Percentiles rank a stretch among this genome's conserved stretches.
These are phyloP conservation scores for Cyclopterus lumpus DNA, from an alignment of 2,797 vertebrate genomes.

Conservation along the genomic window DNA sequence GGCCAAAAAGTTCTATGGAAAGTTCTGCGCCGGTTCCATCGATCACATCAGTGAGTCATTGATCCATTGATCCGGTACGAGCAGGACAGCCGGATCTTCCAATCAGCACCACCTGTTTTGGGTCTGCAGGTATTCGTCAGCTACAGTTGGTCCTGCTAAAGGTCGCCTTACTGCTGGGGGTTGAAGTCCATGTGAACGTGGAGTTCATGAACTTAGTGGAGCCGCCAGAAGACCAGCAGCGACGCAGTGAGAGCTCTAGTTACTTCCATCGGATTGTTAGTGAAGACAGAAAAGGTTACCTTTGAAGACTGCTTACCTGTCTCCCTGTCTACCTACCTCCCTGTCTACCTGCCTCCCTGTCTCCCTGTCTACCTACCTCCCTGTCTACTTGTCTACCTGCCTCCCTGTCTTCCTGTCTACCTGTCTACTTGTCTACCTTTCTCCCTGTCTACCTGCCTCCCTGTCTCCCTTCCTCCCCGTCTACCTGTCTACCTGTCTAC, in stretches of 20 bases:
- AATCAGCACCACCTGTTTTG: not conserved
- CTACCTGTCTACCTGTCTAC: not conserved
- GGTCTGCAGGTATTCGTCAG: constrained; percentile 92
- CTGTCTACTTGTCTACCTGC: no score
- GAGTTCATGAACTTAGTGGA: constrained; percentile 92
- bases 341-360: no score
- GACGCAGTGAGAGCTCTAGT: constrained; percentile 83
- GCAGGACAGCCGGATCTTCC: no score
- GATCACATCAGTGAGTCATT: constrained; percentile 95
- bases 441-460: no score
- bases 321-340: no score
- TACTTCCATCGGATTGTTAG: not conserved
- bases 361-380: no score
- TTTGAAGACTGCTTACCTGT: no score
- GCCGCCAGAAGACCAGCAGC: constrained; percentile 88
- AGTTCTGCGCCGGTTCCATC: constrained; percentile 95
- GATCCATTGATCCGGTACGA: not conserved
- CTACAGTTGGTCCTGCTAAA: constrained; percentile 95
- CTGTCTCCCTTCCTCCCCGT: no score
- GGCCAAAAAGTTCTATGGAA: constrained; percentile 96
- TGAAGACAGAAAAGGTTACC: not conserved
- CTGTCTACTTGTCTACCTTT: no score
- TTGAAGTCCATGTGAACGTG: constrained; percentile 94
- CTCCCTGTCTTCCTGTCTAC: no score
- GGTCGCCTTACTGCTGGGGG: constrained; percentile 93